phyloP scores from a whole-genome alignment of 92 coral and sea anemone genomes.

The Epizoanthus illoricatus region DNA sequence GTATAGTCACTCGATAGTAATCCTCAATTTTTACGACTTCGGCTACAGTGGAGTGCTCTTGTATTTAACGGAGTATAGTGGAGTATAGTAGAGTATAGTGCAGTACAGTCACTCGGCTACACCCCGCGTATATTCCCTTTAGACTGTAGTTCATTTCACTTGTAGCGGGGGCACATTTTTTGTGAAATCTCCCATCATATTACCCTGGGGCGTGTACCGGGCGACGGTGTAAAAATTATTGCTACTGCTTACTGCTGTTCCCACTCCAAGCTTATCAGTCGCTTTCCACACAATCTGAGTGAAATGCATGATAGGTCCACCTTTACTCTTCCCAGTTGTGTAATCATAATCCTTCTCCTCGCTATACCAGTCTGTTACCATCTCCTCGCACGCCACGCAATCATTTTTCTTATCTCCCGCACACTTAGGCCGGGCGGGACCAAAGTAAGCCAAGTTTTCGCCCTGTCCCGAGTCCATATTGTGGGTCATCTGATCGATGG shows the following conservation, averaged over 20 bases:
- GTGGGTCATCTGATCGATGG: conserved; percentile 36
- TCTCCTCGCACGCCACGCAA: conserved; percentile 41
- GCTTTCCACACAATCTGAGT: conserved; percentile 60
- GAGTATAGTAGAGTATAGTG: too few species aligned
- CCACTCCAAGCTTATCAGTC: conserved; percentile 34
- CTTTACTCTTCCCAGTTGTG: conserved; percentile 18
- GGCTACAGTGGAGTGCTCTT: too few species aligned
- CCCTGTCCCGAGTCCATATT: conserved; percentile 44
- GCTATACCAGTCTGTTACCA: conserved; percentile 42
- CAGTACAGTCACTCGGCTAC: too few species aligned
- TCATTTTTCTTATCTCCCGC: conserved; percentile 2
- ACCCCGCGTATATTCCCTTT: too few species aligned
- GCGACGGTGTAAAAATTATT: conserved; percentile 42
- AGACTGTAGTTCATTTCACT: not conserved
- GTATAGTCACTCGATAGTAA: too few species aligned
- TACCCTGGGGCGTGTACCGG: conserved; percentile 49
- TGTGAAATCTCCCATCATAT: conserved; percentile 13
- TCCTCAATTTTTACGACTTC: too few species aligned
- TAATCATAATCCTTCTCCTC: conserved; percentile 41
- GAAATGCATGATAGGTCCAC: not conserved
- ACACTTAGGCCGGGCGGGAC: conserved; percentile 32
- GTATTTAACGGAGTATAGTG: too few species aligned
- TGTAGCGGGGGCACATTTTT: conserved; percentile 12
- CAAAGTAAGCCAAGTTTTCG: conserved; percentile 41
- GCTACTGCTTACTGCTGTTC: conserved; percentile 38